Conservation (phyloP, 2,888 invertebrate species). For the Tridacna gigas region DNA sequence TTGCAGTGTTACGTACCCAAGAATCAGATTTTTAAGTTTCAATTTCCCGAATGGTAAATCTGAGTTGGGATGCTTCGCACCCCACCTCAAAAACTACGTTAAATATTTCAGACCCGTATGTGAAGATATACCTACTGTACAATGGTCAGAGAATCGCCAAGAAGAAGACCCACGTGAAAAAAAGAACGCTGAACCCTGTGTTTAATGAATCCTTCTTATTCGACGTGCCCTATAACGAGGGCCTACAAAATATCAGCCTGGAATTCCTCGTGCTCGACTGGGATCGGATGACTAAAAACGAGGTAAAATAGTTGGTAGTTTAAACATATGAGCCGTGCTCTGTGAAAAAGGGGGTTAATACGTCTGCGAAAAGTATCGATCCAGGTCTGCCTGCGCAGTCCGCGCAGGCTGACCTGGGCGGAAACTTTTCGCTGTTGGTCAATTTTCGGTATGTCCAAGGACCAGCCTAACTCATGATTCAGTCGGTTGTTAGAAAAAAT, state of each 20-base stretch:
- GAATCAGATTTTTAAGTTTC: no score
- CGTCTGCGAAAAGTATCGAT: no score
- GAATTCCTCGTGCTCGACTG: slow-evolving; percentile 97
- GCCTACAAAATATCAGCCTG: slow-evolving; percentile 91
- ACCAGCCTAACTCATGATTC: no score
- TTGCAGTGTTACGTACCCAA: no score
- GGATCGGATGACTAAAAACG: slow-evolving; percentile 99
- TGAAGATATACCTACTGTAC: slow-evolving; percentile 98
- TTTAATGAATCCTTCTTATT: slow-evolving; percentile 99
- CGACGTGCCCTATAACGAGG: slow-evolving; percentile 94
- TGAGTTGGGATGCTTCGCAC: not conserved
- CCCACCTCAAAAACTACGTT: not conserved
- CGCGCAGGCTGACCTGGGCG: no score
- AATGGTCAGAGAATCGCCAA: slow-evolving; percentile 99
- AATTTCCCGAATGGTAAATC: no score
- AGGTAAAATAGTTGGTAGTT: slow-evolving; percentile 87
- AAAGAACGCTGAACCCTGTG: slow-evolving; percentile 98
- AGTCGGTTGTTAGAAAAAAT: no score
- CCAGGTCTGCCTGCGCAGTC: no score
- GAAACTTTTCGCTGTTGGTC: no score
- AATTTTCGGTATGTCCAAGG: no score
- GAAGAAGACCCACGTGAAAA: slow-evolving; percentile 99
- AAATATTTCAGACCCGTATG: slow-evolving; percentile 92
- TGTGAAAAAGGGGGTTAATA: no score
- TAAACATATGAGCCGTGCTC: no score